A percentile compares a stretch with the other conserved stretches of the same genome.
Conservation (phyloP, 2,113 vertebrate species). For the Anolis sagrei region DNA sequence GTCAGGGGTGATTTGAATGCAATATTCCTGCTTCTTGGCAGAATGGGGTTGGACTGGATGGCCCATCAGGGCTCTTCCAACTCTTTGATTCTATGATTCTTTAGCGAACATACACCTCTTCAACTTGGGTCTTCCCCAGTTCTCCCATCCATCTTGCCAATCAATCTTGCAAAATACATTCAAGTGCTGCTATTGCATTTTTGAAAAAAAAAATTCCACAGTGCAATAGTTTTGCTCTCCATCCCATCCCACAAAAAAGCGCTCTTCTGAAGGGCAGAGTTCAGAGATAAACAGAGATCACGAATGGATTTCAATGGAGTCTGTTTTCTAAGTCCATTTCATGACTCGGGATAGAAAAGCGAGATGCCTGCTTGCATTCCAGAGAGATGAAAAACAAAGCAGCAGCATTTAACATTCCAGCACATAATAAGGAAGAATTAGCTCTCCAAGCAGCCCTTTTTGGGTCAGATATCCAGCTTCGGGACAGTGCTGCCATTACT, state of each 20-base stretch:
- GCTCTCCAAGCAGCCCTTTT: neutral
- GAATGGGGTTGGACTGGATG: too few relatives aligned
- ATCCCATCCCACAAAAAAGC: neutral
- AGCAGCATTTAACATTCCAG: neutral
- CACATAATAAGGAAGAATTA: neutral
- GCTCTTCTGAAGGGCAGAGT: neutral
- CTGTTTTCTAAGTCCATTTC: neutral
- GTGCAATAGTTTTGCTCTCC: neutral
- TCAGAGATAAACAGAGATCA: slow-evolving; percentile 8
- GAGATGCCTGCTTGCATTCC: neutral
- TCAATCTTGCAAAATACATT: neutral
- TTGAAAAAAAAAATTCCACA: too few relatives aligned
- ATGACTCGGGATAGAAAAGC: neutral
- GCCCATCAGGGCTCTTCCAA: too few relatives aligned
- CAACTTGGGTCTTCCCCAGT: neutral
- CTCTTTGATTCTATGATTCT: too few relatives aligned
- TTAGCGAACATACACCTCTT: too few relatives aligned
- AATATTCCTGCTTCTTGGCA: too few relatives aligned
- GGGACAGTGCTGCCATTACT: neutral
- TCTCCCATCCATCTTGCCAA: too few relatives aligned
- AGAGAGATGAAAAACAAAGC: neutral
- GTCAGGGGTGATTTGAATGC: too few relatives aligned
- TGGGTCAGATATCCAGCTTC: neutral
- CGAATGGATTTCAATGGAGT: neutral
- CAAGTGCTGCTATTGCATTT: neutral